A percentile compares a stretch with the other conserved stretches of the same genome.
These are phyloP conservation scores for Drosophila neocordata DNA, from an alignment of 1,140 invertebrate genomes.

Conservation along the genomic window DNA sequence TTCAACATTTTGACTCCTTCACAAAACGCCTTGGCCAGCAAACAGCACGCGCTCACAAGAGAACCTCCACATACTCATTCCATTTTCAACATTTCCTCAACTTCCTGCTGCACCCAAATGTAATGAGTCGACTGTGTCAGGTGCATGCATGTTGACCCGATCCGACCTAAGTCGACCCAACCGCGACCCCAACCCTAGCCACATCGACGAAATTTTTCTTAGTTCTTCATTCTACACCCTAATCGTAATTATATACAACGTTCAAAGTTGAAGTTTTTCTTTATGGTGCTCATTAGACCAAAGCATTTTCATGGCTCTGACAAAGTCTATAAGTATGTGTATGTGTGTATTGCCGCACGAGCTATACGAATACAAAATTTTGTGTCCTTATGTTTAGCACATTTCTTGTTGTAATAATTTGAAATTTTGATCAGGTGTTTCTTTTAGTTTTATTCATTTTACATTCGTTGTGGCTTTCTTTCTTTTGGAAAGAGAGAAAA, in stretches of 20 bases:
- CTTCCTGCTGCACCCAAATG: constrained; percentile 63
- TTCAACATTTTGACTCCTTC: constrained; percentile 34
- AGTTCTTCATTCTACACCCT: constrained; percentile 12
- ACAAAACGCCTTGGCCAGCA: constrained; percentile 32
- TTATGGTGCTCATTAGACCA: constrained; percentile 75
- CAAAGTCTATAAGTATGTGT: constrained; percentile 31
- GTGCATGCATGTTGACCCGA: constrained; percentile 68
- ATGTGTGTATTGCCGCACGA: constrained; percentile 58
- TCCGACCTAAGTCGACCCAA: constrained; percentile 18
- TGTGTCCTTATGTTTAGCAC: constrained; percentile 71
- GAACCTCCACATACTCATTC: neutral
- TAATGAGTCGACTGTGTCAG: constrained; percentile 74
- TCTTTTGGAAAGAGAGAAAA: no score
- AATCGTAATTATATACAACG: constrained; percentile 67
- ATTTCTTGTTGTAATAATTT: constrained; percentile 78
- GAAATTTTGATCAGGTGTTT: constrained; percentile 81
- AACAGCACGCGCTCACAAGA: constrained; percentile 72
- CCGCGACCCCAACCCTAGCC: constrained; percentile 47
- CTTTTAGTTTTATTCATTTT: constrained; percentile 38
- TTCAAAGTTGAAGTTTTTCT: constrained; percentile 72
- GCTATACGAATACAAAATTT: constrained; percentile 38
- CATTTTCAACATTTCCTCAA: constrained; percentile 65
- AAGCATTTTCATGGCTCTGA: constrained; percentile 60
- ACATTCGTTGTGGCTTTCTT: constrained; percentile 57
- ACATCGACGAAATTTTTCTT: constrained; percentile 67